Percentiles rank a stretch among this genome's conserved stretches.
Evolutionary conservation across 2,797 vertebrate genomes (phyloP).

Genomic region (Ficedula albicollis): DNA sequence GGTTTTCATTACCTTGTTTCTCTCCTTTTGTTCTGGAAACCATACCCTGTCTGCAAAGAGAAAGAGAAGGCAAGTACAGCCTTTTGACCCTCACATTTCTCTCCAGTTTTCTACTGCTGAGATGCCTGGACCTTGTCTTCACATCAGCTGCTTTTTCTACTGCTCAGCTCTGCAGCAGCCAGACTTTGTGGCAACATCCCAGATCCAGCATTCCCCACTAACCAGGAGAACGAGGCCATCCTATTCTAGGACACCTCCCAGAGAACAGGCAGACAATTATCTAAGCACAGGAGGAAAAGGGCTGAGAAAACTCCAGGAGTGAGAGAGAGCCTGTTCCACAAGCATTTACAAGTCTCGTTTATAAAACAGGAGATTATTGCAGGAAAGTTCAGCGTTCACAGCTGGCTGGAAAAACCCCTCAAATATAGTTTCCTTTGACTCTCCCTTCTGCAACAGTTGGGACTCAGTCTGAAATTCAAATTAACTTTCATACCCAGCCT

Average conservation of each 20-base stretch:
- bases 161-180: neutral
- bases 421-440: neutral
- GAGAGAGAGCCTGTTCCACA: neutral
- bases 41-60: neutral
- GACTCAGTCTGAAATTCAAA: conserved; percentile 61
- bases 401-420: conserved; percentile 11
- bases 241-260: neutral
- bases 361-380: neutral
- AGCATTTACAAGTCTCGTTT: neutral
- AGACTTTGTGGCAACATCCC: conserved; percentile 15
- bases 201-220: neutral
- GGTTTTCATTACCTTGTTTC: neutral
- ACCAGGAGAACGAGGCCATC: conserved; percentile 6
- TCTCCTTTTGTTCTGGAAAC: neutral
- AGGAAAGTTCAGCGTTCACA: neutral
- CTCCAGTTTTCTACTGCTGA: neutral
- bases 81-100: neutral
- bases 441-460: conserved; percentile 48
- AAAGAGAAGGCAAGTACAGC: neutral
- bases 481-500: conserved; percentile 45
- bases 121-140: neutral
- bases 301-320: neutral
- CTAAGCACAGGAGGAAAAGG: neutral
- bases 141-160: fast-evolving
- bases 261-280: conserved; percentile 17